Conservation (phyloP, 2,888 invertebrate genomes). For the Drosophila barbarae region DNA sequence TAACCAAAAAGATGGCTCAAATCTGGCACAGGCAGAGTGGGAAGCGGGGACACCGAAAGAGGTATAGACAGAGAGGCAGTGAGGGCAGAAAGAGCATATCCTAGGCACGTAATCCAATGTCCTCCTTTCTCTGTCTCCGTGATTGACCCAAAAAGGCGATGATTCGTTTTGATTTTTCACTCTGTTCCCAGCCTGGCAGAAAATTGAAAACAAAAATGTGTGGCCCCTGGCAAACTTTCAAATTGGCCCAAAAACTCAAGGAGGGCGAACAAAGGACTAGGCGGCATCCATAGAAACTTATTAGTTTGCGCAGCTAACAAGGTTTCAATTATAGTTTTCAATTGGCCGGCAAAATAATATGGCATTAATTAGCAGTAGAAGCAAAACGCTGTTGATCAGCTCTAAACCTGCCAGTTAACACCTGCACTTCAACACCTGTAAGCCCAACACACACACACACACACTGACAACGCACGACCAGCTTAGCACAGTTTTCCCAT, state of each 20-base stretch:
- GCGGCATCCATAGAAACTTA: conserved; percentile 2
- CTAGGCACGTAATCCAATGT: conserved; percentile 59
- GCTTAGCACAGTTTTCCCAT: conserved; percentile 43
- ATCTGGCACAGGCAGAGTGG: conserved; percentile 32
- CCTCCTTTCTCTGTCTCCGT: conserved; percentile 33
- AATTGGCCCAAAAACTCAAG: conserved; percentile 28
- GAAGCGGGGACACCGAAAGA: conserved; percentile 11
- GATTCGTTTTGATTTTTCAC: conserved; percentile 68
- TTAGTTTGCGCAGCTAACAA: conserved; percentile 1
- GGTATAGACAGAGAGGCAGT: conserved; percentile 8
- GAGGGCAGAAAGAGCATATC: conserved; percentile 27
- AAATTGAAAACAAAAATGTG: conserved; percentile 63
- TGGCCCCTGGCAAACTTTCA: conserved; percentile 26
- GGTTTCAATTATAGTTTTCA: conserved; percentile 3
- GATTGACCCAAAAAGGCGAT: conserved; percentile 72
- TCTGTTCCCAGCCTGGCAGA: conserved; percentile 25
- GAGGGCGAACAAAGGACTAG: conserved; percentile 18
- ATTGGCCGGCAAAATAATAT: conserved; percentile 11
- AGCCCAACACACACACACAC: conserved; percentile 6
- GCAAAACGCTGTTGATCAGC: conserved; percentile 25
- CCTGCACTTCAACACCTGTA: conserved; percentile 50
- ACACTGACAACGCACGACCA: conserved; percentile 20
- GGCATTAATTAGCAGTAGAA: conserved; percentile 20
- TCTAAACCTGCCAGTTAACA: conserved; percentile 42
- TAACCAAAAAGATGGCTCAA: conserved; percentile 30